These are phyloP conservation scores for Venustoraphidia nigricollis DNA, from an alignment of 2,888 invertebrate genomes.

Conservation along the genomic window DNA sequence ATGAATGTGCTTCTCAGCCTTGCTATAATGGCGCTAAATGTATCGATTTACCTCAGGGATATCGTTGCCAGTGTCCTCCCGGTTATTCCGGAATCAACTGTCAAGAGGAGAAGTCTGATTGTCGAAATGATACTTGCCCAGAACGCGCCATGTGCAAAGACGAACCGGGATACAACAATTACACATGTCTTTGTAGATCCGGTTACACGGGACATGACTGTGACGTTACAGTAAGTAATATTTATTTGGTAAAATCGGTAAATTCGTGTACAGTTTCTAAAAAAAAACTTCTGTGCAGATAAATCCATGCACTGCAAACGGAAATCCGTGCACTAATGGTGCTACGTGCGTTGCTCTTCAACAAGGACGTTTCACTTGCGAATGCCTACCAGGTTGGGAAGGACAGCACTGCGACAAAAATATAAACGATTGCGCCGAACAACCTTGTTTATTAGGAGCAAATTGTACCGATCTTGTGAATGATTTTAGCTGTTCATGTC, in stretches of 20 bases:
- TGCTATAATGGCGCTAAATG: conserved; percentile 90
- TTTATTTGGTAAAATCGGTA: not conserved
- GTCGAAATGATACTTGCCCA: conserved; percentile 78
- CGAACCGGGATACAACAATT: conserved; percentile 75
- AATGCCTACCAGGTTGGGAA: conserved; percentile 94
- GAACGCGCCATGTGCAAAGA: conserved; percentile 96
- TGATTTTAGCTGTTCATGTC: conserved; percentile 88
- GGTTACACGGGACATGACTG: conserved; percentile 91
- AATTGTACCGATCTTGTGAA: conserved; percentile 89
- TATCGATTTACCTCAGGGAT: conserved; percentile 82
- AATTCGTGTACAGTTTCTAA: not conserved
- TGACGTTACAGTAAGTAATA: conserved; percentile 58
- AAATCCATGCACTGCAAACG: conserved; percentile 77
- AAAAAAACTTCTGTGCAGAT: conserved; percentile 38
- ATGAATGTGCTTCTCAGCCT: conserved; percentile 87
- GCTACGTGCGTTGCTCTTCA: conserved; percentile 79
- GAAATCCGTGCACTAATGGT: conserved; percentile 83
- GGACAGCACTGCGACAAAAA: conserved; percentile 90
- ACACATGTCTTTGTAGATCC: conserved; percentile 82
- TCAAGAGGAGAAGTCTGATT: conserved; percentile 84
- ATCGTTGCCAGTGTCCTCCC: conserved; percentile 72
- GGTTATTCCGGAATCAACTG: conserved; percentile 90
- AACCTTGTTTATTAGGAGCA: conserved; percentile 77
- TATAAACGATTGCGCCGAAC: conserved; percentile 84
- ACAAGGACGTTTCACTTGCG: conserved; percentile 86